These are phyloP conservation scores for Leptogaster cylindrica DNA, from an alignment of 2,888 invertebrate species.

Conservation along the genomic window DNA sequence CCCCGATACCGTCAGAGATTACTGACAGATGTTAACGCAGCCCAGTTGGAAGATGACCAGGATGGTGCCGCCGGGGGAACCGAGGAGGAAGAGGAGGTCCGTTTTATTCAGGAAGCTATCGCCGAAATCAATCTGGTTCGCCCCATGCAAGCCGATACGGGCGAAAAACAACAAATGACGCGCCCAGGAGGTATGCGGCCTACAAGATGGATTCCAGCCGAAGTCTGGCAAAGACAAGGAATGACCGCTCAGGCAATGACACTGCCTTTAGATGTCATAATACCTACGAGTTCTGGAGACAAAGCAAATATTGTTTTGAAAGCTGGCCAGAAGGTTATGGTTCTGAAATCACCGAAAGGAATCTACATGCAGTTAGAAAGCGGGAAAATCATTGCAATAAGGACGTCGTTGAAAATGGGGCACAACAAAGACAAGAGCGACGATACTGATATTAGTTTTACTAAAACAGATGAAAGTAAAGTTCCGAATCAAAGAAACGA, in stretches of 20 bases:
- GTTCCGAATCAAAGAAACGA: too few relatives aligned
- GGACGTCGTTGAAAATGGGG: conserved; percentile 55
- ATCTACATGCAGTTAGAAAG: conserved; percentile 95
- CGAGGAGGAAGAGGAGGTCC: too few relatives aligned
- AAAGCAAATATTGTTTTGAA: conserved; percentile 89
- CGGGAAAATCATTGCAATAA: conserved; percentile 93
- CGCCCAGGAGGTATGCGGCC: conserved; percentile 64
- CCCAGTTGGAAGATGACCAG: too few relatives aligned
- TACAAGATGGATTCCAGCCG: conserved; percentile 83
- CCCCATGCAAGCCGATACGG: conserved; percentile 78
- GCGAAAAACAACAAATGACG: conserved; percentile 51
- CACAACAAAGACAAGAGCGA: conserved; percentile 48
- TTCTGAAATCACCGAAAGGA: conserved; percentile 92
- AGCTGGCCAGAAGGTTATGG: conserved; percentile 93
- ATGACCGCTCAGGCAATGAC: conserved; percentile 96
- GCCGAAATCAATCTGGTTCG: too few relatives aligned
- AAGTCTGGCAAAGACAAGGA: conserved; percentile 91
- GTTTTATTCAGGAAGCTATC: too few relatives aligned
- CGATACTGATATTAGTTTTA: conserved; percentile 6
- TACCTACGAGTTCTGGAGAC: conserved; percentile 89
- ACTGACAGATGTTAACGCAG: too few relatives aligned
- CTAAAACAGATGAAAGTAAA: too few relatives aligned
- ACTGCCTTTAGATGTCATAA: conserved; percentile 86
- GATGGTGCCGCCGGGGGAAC: too few relatives aligned
- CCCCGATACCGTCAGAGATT: too few relatives aligned